Evolutionary conservation across 2,888 invertebrate genomes (phyloP).

Genomic region (Leptodirus hochenwartii): DNA sequence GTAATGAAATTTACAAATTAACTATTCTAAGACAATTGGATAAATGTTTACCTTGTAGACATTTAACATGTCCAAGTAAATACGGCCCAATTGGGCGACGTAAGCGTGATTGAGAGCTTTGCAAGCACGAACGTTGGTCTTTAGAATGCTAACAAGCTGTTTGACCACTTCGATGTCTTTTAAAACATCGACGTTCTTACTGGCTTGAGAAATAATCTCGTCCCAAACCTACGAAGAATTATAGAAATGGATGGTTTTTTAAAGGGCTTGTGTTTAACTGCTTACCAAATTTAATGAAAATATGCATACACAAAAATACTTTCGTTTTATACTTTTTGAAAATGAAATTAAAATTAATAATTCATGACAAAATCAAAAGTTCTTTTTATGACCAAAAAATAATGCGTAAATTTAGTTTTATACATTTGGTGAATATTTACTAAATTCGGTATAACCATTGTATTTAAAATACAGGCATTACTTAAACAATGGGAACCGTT

Average conservation of each 20-base stretch:
- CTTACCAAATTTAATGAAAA: too few relatives aligned
- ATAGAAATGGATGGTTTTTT: conserved; percentile 2
- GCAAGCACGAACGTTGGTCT: conserved; percentile 98
- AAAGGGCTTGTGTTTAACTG: too few relatives aligned
- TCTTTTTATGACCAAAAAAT: too few relatives aligned
- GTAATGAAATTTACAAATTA: too few relatives aligned
- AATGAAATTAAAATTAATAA: too few relatives aligned
- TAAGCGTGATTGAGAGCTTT: conserved; percentile 94
- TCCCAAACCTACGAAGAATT: conserved; percentile 54
- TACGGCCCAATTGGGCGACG: conserved; percentile 84
- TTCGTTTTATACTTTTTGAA: conserved; percentile 2
- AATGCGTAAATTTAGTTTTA: too few relatives aligned
- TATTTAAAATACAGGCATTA: too few relatives aligned
- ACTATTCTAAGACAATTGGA: too few relatives aligned
- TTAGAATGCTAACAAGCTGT: conserved; percentile 92
- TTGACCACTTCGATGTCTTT: conserved; percentile 94
- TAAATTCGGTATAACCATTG: too few relatives aligned
- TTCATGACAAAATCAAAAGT: too few relatives aligned
- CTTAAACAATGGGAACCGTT: too few relatives aligned
- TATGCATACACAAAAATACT: conserved; percentile 3
- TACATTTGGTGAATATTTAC: too few relatives aligned
- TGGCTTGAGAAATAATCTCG: conserved; percentile 91
- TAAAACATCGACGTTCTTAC: conserved; percentile 89
- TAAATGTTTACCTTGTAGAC: conserved; percentile 81
- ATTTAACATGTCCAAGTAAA: conserved; percentile 97